Conservation (phyloP, 1,140 invertebrate genomes). For the Conus betulinus region DNA sequence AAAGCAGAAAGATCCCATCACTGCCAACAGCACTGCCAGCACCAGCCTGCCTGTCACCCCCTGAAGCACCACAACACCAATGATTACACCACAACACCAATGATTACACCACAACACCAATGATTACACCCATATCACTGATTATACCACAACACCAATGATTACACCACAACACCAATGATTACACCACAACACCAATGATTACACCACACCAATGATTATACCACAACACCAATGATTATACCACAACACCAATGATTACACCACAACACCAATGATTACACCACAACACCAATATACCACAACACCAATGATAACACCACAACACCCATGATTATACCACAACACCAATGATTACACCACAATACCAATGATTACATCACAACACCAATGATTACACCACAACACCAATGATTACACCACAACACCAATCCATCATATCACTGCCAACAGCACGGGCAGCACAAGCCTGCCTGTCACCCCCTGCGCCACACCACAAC, state of each 20-base stretch:
- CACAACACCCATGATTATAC: neutral
- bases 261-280: no score
- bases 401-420: no score
- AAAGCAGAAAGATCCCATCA: slow-evolving; percentile 93
- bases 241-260: neutral
- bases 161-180: neutral
- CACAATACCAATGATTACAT: neutral
- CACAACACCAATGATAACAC: neutral
- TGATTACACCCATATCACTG: neutral
- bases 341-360: neutral
- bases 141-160: neutral
- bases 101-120: neutral
- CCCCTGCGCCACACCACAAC: no score
- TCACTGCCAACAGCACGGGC: slow-evolving; percentile 88
- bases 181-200: neutral
- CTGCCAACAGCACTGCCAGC: slow-evolving; percentile 88
- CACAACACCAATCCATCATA: no score
- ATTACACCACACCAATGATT: neutral
- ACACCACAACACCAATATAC: no score
- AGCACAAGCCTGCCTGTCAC: no score
- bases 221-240: neutral
- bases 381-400: neutral
- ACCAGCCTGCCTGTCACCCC: slow-evolving; percentile 81
- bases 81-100: no score
- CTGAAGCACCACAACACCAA: slow-evolving; percentile 47